These are phyloP conservation scores for Champsocephalus gunnari DNA, from an alignment of 2,797 vertebrate species.

Conservation along the genomic window DNA sequence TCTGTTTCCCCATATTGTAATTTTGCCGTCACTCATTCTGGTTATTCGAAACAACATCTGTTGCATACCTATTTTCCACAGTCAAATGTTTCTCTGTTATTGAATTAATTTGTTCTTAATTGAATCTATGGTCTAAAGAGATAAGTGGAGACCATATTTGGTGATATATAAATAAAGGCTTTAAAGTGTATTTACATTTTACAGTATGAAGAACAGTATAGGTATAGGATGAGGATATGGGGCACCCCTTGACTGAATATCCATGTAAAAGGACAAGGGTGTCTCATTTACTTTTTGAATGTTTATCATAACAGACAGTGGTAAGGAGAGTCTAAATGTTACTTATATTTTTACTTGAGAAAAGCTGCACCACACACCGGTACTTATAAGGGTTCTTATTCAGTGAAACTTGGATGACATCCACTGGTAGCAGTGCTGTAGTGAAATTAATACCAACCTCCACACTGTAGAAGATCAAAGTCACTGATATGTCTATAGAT, in stretches of 20 bases:
- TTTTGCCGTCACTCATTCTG: slow-evolving; percentile 15
- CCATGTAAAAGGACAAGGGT: background rate
- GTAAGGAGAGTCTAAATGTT: background rate
- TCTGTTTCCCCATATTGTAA: slow-evolving; percentile 10
- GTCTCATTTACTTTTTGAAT: background rate
- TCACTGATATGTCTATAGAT: background rate
- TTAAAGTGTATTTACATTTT: background rate
- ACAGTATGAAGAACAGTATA: background rate
- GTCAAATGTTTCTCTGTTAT: no score
- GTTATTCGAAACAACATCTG: slow-evolving; percentile 3
- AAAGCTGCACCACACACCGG: background rate
- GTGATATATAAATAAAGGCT: background rate
- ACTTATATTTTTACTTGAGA: background rate
- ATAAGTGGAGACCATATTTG: background rate
- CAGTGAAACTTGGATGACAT: slow-evolving; percentile 38
- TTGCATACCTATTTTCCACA: background rate
- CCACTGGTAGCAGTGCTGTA: slow-evolving; percentile 44
- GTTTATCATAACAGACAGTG: background rate
- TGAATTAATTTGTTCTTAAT: background rate
- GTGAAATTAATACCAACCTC: slow-evolving; percentile 17
- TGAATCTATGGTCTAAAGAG: background rate
- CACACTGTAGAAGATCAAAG: background rate
- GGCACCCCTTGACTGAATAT: background rate
- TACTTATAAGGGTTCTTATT: background rate
- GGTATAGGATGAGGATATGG: background rate